These are phyloP conservation scores for Standfussiana lucernea DNA, from an alignment of 2,888 invertebrate species.

Conservation along the genomic window DNA sequence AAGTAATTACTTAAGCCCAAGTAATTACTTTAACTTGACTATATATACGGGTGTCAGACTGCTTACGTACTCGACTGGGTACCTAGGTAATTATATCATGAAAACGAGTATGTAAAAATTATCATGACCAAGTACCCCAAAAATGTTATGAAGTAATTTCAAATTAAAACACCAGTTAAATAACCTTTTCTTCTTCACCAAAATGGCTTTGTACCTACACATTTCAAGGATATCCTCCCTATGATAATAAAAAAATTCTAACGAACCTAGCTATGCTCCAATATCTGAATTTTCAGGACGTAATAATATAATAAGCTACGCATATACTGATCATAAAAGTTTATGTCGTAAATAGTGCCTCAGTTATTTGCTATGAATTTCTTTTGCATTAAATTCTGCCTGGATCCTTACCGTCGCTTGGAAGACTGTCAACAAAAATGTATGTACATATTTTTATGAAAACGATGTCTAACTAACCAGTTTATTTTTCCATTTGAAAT, in stretches of 20 bases:
- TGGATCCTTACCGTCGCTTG: not conserved
- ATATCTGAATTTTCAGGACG: constrained; percentile 50
- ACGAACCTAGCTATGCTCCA: constrained; percentile 5
- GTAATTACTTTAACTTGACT: too few species aligned
- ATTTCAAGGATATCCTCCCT: not conserved
- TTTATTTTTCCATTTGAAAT: too few species aligned
- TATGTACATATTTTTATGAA: constrained; percentile 3
- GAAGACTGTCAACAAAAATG: not conserved
- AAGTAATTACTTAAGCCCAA: too few species aligned
- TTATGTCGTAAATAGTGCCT: constrained; percentile 47
- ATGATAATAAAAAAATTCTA: constrained; percentile 25
- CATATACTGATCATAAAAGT: constrained; percentile 51
- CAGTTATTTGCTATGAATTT: constrained; percentile 28
- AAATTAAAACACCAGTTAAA: constrained; percentile 18
- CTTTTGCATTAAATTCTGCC: constrained; percentile 33
- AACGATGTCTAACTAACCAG: not conserved
- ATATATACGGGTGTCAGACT: too few species aligned
- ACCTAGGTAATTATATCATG: not conserved
- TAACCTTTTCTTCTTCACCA: not conserved
- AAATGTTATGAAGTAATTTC: constrained; percentile 4
- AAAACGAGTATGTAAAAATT: not conserved
- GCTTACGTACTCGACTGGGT: too few species aligned
- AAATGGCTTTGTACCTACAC: constrained; percentile 1
- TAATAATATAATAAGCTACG: constrained; percentile 38
- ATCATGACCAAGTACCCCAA: not conserved